Evolutionary conservation across 2,797 vertebrate genomes (phyloP), one percentile per base, ranked within the genome.

Genomic region (Falco biarmicus): DNA sequence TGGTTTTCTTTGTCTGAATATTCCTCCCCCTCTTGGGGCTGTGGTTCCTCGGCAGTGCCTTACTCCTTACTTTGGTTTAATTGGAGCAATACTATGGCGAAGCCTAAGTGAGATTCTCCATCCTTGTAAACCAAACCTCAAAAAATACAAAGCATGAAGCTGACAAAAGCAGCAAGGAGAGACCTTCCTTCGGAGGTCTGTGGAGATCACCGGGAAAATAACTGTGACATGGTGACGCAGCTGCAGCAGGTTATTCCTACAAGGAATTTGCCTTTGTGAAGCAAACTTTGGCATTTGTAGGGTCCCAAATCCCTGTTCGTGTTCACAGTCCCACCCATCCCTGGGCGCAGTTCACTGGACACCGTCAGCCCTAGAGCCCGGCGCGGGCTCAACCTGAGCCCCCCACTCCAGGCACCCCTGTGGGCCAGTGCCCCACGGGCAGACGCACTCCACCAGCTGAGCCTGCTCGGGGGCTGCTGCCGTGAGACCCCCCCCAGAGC

Each of bases 161-260:
- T 80, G 63, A 61, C 37, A 75, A 90, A 87, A 90, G 50, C 65
- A 60, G 50, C 45, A 50, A 32, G 2, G 25, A 82, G 13, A 34
- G 34, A 77, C 50, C 18, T 43, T 51, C 32, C 15, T 63, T 48
- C 39, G 54, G 59, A 31, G 17, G 41, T n/a, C 51, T 4, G 4
- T 43, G 65, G 47, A 68, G 19, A 60, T 60, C 74, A 54, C 60
- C 5, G 10, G 39, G 43, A 87, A 63, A 68, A 84, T 59, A 63
- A 41, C 6, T 29, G 24, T 59, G n/a, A 41, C 45, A 20, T 0
- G 1, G 43, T 63, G 28, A 87, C 0, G 0, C 59, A 68, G 29
- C 18, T 59, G 45, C 64, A 71, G 48, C 25, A 57, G 34, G 13
- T 76, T 71, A 34, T 63, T 68, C 53, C 51, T 43, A 28, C 21